phyloP scores from a whole-genome alignment of 2,888 invertebrate species.

The Papilio elwesi region DNA sequence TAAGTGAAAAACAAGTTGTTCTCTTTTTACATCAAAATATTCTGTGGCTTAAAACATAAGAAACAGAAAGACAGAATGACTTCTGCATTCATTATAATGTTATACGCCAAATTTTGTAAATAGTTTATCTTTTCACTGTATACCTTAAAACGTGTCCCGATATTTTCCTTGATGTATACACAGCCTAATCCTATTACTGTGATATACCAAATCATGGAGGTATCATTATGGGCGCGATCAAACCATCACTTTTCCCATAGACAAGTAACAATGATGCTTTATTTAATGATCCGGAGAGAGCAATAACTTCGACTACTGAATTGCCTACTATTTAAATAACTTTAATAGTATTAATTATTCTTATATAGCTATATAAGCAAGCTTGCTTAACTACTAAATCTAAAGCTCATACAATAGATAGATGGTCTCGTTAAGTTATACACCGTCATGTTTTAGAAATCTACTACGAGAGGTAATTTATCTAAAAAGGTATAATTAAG shows the following conservation, averaged over 20 bases:
- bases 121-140: too few species aligned
- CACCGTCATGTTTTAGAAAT: not conserved
- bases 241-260: constrained; percentile 58
- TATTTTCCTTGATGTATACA: not conserved
- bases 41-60: too few species aligned
- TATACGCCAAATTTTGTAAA: too few species aligned
- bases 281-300: constrained; percentile 59
- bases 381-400: not conserved
- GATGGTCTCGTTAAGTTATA: not conserved
- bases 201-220: constrained; percentile 67
- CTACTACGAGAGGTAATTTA: not conserved
- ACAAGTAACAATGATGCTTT: constrained; percentile 61
- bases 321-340: constrained; percentile 39
- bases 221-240: constrained; percentile 59
- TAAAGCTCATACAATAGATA: not conserved
- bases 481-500: too few species aligned
- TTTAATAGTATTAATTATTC: constrained; percentile 27
- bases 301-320: constrained; percentile 52
- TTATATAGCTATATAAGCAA: too few species aligned
- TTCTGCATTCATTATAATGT: too few species aligned
- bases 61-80: too few species aligned
- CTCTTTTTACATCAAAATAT: too few species aligned
- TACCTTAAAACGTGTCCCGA: constrained; percentile 3
- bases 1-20: too few species aligned
- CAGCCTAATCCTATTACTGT: constrained; percentile 57